Base-by-base conservation (phyloP, 1,140 invertebrate genomes). In the Papilio helenus region DNA sequence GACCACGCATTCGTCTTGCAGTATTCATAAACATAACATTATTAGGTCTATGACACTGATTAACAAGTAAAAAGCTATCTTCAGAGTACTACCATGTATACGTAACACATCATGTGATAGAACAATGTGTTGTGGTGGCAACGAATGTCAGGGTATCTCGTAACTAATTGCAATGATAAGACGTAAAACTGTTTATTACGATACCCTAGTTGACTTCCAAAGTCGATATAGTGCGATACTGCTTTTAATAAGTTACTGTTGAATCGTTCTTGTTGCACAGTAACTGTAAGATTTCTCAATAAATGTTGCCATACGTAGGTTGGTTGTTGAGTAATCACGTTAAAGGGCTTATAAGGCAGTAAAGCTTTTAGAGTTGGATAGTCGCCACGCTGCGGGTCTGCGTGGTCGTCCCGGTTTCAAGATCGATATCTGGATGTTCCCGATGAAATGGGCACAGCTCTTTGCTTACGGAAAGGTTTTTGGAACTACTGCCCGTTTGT, bases 351-450 rank as follows among this genome's bases (percentile, higher is more conserved):
- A 72, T 12, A 49, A 44, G 42, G 20, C 14, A 44, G 44, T 55
- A 29, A 58, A 76, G 74, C 73, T 76, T 76, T 76, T 58, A 76
- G 74, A 58, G n/a, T 58, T 58, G 74, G 51, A 51, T 55, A 74
- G 42, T 51, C 49, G 74, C 49, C 49, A 34, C 74, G 34, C 74
- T 26, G 9, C 51, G 26, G 51, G 46, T 26, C 73, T 26, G 51
- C 49, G 51, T 49, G 74, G 74, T 29, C 74, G 74, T 76, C 74
- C 49, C 74, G 34, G 74, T 58, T 58, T 76, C 23, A 58, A 58
- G 74, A 76, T 76, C 74, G 49, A 76, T 76, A 76, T 58, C 49
- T 49, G 26, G 51, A 39, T 58, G 46, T 34, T 76, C 46, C 49
- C 74, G 49, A 74, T 74, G 42, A 23, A 74, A 74, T 51, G 72